Percentiles rank a stretch among this genome's conserved stretches.
phyloP scores from a whole-genome alignment of 2,888 invertebrate species.

The Polydrusus cervinus region DNA sequence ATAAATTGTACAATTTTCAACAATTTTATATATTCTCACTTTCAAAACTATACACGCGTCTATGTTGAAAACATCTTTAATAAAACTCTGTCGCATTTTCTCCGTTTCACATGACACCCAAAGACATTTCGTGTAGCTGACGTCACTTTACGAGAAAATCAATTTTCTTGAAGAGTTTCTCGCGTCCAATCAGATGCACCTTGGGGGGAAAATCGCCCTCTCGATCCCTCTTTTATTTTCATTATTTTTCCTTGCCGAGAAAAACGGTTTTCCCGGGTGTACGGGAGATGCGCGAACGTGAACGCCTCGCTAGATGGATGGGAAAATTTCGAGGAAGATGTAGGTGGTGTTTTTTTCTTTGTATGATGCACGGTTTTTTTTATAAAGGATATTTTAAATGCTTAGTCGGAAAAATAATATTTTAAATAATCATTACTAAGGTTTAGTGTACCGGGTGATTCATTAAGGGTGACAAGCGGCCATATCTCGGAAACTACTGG shows the following conservation, averaged over 20 bases:
- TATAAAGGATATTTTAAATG: slow-evolving; percentile 11
- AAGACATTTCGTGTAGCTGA: slow-evolving; percentile 31
- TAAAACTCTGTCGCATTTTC: slow-evolving; percentile 31
- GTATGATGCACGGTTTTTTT: slow-evolving; percentile 10
- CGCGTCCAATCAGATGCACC: slow-evolving; percentile 59
- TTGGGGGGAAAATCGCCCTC: slow-evolving; percentile 50
- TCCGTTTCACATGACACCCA: slow-evolving; percentile 30
- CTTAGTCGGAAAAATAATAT: slow-evolving; percentile 2
- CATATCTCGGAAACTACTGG: too few species aligned
- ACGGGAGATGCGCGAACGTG: slow-evolving; percentile 41
- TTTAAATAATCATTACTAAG: too few species aligned
- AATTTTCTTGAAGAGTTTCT: slow-evolving; percentile 64
- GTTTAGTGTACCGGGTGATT: too few species aligned
- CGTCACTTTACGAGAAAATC: slow-evolving; percentile 65
- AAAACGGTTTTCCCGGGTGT: slow-evolving; percentile 48
- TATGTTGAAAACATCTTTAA: slow-evolving; percentile 10
- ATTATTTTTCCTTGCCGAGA: slow-evolving; percentile 53
- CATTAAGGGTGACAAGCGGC: too few species aligned
- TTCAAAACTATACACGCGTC: neutral
- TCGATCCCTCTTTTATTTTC: slow-evolving; percentile 53
- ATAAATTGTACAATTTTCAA: too few species aligned
- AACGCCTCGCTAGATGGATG: slow-evolving; percentile 51
- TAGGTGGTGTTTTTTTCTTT: slow-evolving; percentile 29
- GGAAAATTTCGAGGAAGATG: slow-evolving; percentile 49
- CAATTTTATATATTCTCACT: too few species aligned